A percentile compares a stretch with the other conserved stretches of the same genome.
phyloP scores from a whole-genome alignment of 1,140 invertebrate genomes.

The Frieseomelitta varia region DNA sequence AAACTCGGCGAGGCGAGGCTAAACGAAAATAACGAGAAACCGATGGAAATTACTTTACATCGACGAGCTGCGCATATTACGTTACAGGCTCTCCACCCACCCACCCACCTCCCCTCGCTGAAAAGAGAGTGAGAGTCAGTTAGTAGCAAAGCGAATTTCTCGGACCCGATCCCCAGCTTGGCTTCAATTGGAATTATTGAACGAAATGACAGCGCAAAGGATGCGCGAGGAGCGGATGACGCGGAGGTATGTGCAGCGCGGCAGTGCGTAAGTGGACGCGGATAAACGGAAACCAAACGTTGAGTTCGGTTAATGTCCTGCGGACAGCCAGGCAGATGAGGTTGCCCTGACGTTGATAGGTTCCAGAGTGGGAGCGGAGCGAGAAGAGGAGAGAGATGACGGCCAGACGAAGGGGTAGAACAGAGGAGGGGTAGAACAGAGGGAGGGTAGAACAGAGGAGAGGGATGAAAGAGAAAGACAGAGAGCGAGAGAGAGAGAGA shows the following conservation, averaged over 20 bases:
- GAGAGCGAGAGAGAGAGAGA: background rate
- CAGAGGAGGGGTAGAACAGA: too few relatives aligned
- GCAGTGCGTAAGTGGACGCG: slow-evolving; percentile 52
- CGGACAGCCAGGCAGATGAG: slow-evolving; percentile 78
- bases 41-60: slow-evolving; percentile 44
- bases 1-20: background rate
- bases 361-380: slow-evolving; percentile 48
- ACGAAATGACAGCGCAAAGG: slow-evolving; percentile 41
- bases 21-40: slow-evolving; percentile 34
- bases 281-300: slow-evolving; percentile 78
- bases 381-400: slow-evolving; percentile 56
- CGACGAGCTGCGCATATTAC: background rate
- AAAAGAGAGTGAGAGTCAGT: background rate
- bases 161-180: too few relatives aligned
- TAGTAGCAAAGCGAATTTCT: background rate
- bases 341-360: slow-evolving; percentile 79
- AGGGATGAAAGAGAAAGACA: background rate
- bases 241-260: slow-evolving; percentile 30
- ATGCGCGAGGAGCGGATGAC: slow-evolving; percentile 28
- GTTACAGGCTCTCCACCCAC: too few relatives aligned
- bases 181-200: slow-evolving; percentile 48
- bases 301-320: slow-evolving; percentile 78
- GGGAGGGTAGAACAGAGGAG: background rate
- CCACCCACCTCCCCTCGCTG: too few relatives aligned
- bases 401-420: slow-evolving; percentile 55